Base-by-base conservation (phyloP, 2,888 invertebrate species). In the Diabrotica balteata region DNA sequence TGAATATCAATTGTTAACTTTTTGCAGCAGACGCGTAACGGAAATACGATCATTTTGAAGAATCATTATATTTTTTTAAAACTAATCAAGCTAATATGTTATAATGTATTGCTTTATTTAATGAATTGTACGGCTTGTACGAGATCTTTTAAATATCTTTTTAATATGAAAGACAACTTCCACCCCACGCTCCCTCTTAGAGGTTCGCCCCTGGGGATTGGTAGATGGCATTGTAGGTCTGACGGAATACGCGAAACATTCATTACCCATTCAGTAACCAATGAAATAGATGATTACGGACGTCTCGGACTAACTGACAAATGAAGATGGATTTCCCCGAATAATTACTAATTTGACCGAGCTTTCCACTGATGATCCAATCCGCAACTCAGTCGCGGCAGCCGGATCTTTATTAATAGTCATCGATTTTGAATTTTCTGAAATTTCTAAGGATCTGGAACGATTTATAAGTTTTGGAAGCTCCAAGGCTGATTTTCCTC, bases 341-440 rank as follows among this genome's bases (percentile, higher is more conserved):
- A 84, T 84, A 84, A 84, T 84, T 84, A 84, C 84, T 83, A 83
- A 84, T 84, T 83, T 84, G 84, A 84, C 84, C 84, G 82, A 82
- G 82, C 83, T 80, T 82, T 81, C 80, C 80, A 80, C 82, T 81
- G 78, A 44, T 76, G 76, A 78, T 77, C 73, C 72, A 72, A 67
- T 72, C 76, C 76, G 70, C 74, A 74, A 73, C 76, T 72, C 76
- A 76, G 71, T 73, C 75, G 73, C 77, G 76, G 10, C 54, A 45
- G 45, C 55, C 11, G 55, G 75, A 76, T 76, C 75, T 75, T 79
- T 79, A 79, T 79, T 79, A 79, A 80, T 79, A 72, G 75, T 73
- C 75, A 72, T 75, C 77, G 77, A 76, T 76, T 76, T 75, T 73
- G 70, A 72, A 69, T 73, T 73, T 69, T 68, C 75, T 69, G 66